phyloP scores from a whole-genome alignment of 2,888 invertebrate species.

The Dicyrtomina minuta region DNA sequence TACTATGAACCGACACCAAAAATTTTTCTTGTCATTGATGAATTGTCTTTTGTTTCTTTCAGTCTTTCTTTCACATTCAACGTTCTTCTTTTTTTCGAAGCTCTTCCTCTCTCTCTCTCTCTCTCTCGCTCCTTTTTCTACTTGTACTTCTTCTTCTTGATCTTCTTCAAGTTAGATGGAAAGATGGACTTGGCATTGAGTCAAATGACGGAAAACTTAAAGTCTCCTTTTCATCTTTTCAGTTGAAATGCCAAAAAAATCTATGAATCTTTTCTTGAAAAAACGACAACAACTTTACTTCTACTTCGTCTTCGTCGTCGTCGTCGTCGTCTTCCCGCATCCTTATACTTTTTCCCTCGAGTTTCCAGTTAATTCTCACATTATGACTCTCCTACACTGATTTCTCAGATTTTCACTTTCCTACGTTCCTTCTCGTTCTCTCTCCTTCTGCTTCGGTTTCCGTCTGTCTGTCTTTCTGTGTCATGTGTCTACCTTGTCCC shows the following conservation, averaged over 20 bases:
- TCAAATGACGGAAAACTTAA: constrained; percentile 35
- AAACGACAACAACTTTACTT: constrained; percentile 20
- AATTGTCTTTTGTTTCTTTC: constrained; percentile 48
- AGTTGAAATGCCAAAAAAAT: constrained; percentile 38
- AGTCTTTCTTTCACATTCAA: constrained; percentile 17
- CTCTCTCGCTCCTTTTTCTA: constrained; percentile 11
- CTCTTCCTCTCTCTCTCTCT: neutral
- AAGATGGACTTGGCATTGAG: constrained; percentile 42
- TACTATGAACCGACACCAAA: constrained; percentile 35
- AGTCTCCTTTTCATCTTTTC: constrained; percentile 35
- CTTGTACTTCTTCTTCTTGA: constrained; percentile 19
- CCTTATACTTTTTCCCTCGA: neutral
- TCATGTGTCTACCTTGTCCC: too few relatives aligned
- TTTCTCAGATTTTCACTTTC: too few relatives aligned
- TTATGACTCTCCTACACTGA: constrained; percentile 2
- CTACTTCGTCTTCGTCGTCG: constrained; percentile 5
- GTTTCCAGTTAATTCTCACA: neutral
- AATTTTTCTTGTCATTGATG: constrained; percentile 47
- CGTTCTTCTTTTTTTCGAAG: neutral
- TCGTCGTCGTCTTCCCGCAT: neutral
- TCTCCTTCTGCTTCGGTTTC: too few relatives aligned
- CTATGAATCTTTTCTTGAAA: constrained; percentile 12
- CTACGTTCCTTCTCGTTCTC: too few relatives aligned
- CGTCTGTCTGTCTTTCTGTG: too few relatives aligned
- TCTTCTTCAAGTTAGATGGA: constrained; percentile 7